Evolutionary conservation across 2,113 vertebrate species (phyloP).

Genomic region (Stictonetta naevosa): DNA sequence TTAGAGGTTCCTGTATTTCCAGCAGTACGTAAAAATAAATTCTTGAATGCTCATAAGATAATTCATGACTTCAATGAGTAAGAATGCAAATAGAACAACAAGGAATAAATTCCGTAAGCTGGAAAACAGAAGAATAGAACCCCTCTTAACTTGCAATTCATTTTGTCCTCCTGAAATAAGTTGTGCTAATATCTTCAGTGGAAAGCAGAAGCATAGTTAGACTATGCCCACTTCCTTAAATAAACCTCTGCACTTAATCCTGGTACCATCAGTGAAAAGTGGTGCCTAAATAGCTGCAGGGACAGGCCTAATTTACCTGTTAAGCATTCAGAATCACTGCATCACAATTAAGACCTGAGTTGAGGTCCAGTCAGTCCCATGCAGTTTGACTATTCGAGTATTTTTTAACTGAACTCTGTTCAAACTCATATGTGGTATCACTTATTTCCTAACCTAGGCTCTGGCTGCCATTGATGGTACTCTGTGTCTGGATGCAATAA

Average conservation of each 20-base stretch:
- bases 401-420: neutral
- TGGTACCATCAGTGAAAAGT: neutral
- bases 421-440: neutral
- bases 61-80: neutral
- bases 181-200: neutral
- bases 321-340: accelerated
- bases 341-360: neutral
- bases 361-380: neutral
- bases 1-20: neutral
- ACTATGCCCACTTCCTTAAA: neutral
- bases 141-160: neutral
- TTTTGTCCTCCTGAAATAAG: neutral
- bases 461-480: accelerated
- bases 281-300: neutral
- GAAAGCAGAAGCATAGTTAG: neutral
- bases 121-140: neutral
- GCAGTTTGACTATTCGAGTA: neutral
- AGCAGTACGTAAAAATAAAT: neutral
- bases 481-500: neutral
- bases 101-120: neutral
- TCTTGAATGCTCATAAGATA: neutral
- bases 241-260: neutral
- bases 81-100: neutral
- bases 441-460: neutral
- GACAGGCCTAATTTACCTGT: neutral